phyloP scores from a whole-genome alignment of 2,113 vertebrate genomes.

The Myrmecophaga tridactyla region DNA sequence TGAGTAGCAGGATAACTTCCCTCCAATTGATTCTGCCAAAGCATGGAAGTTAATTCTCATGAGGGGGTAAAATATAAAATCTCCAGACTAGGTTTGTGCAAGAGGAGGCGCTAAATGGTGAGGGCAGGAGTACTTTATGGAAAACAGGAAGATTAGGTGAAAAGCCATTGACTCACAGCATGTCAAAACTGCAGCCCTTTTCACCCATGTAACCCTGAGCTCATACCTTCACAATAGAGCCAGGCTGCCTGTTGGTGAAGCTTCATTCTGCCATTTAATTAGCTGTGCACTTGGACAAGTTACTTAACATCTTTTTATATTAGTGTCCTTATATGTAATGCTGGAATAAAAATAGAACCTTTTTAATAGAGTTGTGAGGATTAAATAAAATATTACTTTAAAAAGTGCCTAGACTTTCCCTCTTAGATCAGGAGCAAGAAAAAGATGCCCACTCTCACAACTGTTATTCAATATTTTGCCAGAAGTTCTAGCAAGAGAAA shows the following conservation, averaged over 20 bases:
- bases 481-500: too few species aligned
- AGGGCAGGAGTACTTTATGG: background rate
- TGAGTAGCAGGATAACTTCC: background rate
- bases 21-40: background rate
- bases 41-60: background rate
- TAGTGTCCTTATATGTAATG: background rate
- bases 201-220: background rate
- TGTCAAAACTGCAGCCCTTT: background rate
- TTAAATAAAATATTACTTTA: background rate
- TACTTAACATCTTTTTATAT: background rate
- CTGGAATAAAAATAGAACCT: background rate
- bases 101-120: background rate
- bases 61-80: background rate
- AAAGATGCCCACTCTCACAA: too few species aligned
- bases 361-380: background rate
- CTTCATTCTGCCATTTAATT: background rate
- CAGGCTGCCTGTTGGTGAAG: background rate
- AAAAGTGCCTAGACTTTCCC: background rate
- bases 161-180: background rate
- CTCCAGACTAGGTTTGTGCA: background rate
- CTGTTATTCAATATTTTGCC: too few species aligned
- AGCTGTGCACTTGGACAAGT: background rate
- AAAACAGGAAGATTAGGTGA: background rate
- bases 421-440: too few species aligned
- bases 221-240: background rate